Evolutionary conservation across 2,888 invertebrate species (phyloP).

Genomic region (Trichacis sp.): DNA sequence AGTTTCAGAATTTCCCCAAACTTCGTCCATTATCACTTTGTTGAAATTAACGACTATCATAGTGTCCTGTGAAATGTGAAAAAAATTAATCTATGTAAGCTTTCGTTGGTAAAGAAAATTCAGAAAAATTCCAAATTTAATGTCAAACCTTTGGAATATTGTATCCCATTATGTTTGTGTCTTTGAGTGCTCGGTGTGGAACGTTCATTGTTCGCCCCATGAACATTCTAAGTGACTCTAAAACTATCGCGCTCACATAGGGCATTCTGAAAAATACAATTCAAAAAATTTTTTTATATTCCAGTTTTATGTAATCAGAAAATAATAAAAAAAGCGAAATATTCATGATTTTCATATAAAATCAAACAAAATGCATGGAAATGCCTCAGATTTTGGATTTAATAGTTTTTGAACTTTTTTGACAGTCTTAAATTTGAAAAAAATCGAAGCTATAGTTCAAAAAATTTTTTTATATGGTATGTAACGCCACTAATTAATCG

Average conservation of each 20-base stretch:
- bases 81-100: too few relatives aligned
- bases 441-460: too few relatives aligned
- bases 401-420: too few relatives aligned
- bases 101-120: too few relatives aligned
- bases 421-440: too few relatives aligned
- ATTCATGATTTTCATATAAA: neutral
- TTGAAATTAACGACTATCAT: constrained; percentile 84
- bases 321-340: neutral
- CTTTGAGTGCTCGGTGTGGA: constrained; percentile 81
- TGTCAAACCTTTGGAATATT: constrained; percentile 79
- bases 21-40: constrained; percentile 78
- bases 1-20: constrained; percentile 77
- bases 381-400: too few relatives aligned
- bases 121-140: too few relatives aligned
- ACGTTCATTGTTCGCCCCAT: constrained; percentile 83
- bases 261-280: constrained; percentile 77
- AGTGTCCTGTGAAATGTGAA: constrained; percentile 74
- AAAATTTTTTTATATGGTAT: too few relatives aligned
- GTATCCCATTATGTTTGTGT: constrained; percentile 80
- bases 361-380: neutral
- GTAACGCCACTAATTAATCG: too few relatives aligned
- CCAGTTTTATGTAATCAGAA: neutral
- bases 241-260: constrained; percentile 82
- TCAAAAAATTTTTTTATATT: constrained; percentile 12
- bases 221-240: constrained; percentile 84